These are phyloP conservation scores for Peromyscus melanophrys DNA, from an alignment of 2,797 vertebrate species.

Conservation along the genomic window DNA sequence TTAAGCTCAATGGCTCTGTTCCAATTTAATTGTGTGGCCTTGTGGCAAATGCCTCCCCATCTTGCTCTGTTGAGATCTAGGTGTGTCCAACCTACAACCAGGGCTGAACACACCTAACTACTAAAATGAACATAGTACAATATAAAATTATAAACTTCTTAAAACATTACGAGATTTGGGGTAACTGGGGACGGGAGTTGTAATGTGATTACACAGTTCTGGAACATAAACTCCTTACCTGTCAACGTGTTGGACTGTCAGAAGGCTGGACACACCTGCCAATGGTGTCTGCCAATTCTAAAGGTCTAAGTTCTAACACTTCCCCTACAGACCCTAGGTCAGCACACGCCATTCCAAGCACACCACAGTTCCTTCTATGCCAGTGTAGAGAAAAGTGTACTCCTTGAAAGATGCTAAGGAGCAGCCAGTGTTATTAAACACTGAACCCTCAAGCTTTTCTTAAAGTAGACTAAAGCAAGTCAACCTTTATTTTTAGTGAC, in stretches of 20 bases:
- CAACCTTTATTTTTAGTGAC: neutral
- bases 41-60: neutral
- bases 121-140: neutral
- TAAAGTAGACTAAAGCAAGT: neutral
- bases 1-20: slow-evolving; percentile 13
- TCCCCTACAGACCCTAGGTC: neutral
- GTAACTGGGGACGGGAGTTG: neutral
- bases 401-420: neutral
- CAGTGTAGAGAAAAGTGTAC: neutral
- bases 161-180: neutral
- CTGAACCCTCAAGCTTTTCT: neutral
- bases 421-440: neutral
- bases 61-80: neutral
- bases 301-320: neutral
- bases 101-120: neutral
- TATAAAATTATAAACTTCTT: neutral
- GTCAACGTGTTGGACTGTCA: neutral
- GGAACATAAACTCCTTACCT: neutral
- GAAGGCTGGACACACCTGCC: neutral
- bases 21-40: neutral
- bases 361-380: neutral
- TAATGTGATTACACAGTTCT: neutral
- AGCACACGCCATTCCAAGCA: neutral
- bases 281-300: neutral
- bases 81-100: neutral